A percentile compares a stretch with the other conserved stretches of the same genome.
Evolutionary conservation across 2,113 vertebrate genomes (phyloP).

Genomic region (Hippolais icterina): DNA sequence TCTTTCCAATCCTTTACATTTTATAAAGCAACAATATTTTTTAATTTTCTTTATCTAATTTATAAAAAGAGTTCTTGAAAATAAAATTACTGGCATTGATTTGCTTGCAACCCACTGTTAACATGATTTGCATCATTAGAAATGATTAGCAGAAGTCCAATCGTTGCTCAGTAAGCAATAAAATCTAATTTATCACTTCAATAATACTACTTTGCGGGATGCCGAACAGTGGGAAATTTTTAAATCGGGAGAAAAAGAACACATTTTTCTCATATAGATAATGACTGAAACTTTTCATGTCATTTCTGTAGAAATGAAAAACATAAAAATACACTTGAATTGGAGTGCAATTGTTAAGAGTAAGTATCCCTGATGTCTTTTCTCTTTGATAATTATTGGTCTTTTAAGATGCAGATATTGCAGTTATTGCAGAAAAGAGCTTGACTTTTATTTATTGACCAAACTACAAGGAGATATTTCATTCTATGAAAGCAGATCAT

Average conservation of each 20-base stretch:
- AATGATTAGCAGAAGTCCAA: constrained; percentile 33
- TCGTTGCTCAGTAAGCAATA: background rate
- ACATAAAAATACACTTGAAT: background rate
- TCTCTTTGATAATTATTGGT: background rate
- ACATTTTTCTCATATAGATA: background rate
- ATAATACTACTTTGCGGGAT: background rate
- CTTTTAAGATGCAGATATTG: background rate
- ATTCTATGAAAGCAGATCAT: background rate
- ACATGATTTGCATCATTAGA: constrained; percentile 23
- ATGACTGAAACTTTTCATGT: background rate
- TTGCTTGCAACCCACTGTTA: constrained; percentile 17
- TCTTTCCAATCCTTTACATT: background rate
- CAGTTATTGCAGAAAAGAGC: background rate
- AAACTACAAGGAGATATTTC: background rate
- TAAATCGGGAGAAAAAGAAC: background rate
- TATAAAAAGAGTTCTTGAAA: background rate
- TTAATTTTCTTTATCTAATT: background rate
- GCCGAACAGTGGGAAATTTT: background rate
- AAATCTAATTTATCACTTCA: constrained; percentile 54
- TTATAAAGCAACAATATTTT: background rate
- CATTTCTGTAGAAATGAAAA: background rate
- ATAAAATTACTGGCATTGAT: background rate
- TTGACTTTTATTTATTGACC: background rate
- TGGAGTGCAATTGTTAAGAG: background rate
- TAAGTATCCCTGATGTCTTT: background rate